phyloP scores from a whole-genome alignment of 1,140 invertebrate genomes.

The Tribolium madens region DNA sequence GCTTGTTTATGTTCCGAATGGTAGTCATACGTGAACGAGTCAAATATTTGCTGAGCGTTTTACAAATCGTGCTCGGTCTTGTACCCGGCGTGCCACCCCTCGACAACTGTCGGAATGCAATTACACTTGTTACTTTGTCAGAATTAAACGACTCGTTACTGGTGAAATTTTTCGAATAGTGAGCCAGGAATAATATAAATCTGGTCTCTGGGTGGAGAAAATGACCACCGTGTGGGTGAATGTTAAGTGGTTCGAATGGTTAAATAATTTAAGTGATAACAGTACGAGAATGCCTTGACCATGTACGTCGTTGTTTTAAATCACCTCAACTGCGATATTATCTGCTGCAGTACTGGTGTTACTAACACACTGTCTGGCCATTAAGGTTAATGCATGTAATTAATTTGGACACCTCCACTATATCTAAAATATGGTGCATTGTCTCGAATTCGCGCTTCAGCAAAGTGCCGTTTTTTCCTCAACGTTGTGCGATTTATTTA shows the following conservation, averaged over 20 bases:
- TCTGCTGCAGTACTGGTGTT: conserved; percentile 41
- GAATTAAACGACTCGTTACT: conserved; percentile 33
- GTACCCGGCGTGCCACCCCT: conserved; percentile 24
- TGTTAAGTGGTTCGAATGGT: conserved; percentile 42
- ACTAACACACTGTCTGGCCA: conserved; percentile 49
- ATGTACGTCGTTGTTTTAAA: conserved; percentile 54
- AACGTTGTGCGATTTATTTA: neutral
- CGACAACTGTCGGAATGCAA: conserved; percentile 51
- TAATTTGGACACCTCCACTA: conserved; percentile 51
- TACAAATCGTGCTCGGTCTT: conserved; percentile 52
- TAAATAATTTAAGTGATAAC: conserved; percentile 50
- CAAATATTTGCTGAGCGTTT: conserved; percentile 55
- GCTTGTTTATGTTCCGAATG: neutral
- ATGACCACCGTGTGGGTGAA: conserved; percentile 25
- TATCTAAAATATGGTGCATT: conserved; percentile 53
- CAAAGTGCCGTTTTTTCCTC: neutral
- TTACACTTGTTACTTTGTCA: conserved; percentile 54
- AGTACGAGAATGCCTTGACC: conserved; percentile 48
- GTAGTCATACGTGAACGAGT: conserved; percentile 5
- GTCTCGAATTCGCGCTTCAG: conserved; percentile 36
- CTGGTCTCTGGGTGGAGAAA: neutral
- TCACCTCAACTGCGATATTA: conserved; percentile 45
- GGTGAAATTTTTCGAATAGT: conserved; percentile 2
- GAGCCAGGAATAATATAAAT: conserved; percentile 4
- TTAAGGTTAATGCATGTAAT: conserved; percentile 52